Evolutionary conservation across 1,140 invertebrate genomes (phyloP).

Genomic region (Dendrolimus punctatus): DNA sequence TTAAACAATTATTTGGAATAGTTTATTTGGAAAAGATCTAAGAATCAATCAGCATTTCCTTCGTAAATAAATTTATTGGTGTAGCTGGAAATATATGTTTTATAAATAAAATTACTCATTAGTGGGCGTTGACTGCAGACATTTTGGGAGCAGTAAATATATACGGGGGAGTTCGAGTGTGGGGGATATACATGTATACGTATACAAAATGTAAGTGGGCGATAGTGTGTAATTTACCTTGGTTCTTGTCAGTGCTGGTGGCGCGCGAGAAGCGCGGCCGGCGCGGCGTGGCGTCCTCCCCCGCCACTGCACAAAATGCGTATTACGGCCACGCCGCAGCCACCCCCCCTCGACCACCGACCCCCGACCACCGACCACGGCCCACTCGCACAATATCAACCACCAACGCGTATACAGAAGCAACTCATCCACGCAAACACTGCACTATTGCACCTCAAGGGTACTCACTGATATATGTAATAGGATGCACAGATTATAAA

Average conservation of each 20-base stretch:
- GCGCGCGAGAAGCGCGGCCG: conserved; percentile 64
- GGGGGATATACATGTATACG: neutral
- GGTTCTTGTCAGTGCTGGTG: conserved; percentile 60
- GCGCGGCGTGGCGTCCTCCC: conserved; percentile 45
- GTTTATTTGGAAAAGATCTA: no score
- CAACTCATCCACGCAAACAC: no score
- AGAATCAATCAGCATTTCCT: no score
- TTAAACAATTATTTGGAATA: no score
- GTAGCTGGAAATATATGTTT: no score
- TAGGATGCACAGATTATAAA: no score
- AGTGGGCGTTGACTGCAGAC: no score
- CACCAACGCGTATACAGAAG: neutral
- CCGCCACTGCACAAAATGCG: conserved; percentile 37
- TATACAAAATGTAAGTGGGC: neutral
- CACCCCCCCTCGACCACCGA: conserved; percentile 19
- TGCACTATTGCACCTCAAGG: no score
- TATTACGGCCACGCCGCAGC: conserved; percentile 14
- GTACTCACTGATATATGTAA: no score
- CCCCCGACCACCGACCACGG: conserved; percentile 5
- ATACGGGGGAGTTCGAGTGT: neutral
- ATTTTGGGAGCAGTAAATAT: neutral
- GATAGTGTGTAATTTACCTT: conserved; percentile 36
- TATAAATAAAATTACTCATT: no score
- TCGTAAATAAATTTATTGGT: no score
- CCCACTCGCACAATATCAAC: conserved; percentile 2